phyloP scores from a whole-genome alignment of 37 sponge, comb jelly and placozoan genomes.

The Hexactinellida sp. region DNA sequence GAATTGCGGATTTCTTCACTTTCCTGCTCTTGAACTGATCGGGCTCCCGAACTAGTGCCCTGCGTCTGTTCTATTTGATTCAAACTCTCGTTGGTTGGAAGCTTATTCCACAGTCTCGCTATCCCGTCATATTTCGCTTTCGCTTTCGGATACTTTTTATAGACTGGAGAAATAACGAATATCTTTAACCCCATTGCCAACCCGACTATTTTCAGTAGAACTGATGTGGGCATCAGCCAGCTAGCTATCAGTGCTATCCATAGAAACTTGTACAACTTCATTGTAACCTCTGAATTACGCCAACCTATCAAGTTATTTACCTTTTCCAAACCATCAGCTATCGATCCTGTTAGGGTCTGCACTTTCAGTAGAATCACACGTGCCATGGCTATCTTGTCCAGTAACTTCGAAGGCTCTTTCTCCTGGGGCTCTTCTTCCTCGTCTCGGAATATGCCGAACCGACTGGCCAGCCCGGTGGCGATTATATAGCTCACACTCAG shows the following conservation, averaged over 20 bases:
- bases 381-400: not conserved
- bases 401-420: not conserved
- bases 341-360: not conserved
- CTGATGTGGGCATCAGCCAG: slow-evolving; percentile 34
- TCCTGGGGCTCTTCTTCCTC: not conserved
- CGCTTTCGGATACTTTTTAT: slow-evolving; percentile 72
- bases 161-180: slow-evolving; percentile 53
- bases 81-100: slow-evolving; percentile 46
- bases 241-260: slow-evolving; percentile 32
- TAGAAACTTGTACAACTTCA: slow-evolving; percentile 34
- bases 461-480: not conserved
- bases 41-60: not conserved
- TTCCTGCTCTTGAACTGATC: not conserved
- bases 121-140: slow-evolving; percentile 61
- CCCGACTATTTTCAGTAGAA: slow-evolving; percentile 32
- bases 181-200: slow-evolving; percentile 45
- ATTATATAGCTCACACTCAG: not conserved
- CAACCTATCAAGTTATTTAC: slow-evolving; percentile 40
- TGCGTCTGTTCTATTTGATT: not conserved
- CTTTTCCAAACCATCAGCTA: not conserved
- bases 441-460: not conserved
- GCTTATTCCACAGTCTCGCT: slow-evolving; percentile 36
- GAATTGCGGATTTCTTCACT: not conserved
- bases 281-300: slow-evolving; percentile 50
- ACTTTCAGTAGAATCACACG: slow-evolving; percentile 13